Percentiles rank a stretch among this genome's conserved stretches.
Evolutionary conservation across 2,113 vertebrate genomes (phyloP).

Genomic region (Coturnix japonica): DNA sequence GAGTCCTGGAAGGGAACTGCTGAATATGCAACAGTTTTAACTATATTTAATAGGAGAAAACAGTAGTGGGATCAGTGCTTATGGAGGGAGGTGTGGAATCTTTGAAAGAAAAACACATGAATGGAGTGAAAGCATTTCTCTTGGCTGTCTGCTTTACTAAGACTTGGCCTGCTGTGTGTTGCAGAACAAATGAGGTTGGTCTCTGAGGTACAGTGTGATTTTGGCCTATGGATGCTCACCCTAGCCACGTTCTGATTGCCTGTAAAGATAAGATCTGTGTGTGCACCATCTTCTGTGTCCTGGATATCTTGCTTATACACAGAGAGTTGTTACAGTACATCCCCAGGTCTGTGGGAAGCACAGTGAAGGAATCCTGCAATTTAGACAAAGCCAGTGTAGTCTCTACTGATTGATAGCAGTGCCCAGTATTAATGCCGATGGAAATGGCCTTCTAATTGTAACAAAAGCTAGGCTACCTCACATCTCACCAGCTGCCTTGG

Average conservation of each 20-base stretch:
- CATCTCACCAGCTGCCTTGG: fast-evolving
- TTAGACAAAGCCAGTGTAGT: neutral
- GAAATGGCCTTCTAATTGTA: neutral
- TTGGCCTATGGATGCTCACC: neutral
- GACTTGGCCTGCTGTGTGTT: neutral
- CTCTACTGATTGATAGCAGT: neutral
- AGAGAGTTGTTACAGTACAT: neutral
- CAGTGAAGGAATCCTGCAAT: neutral
- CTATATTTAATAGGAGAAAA: neutral
- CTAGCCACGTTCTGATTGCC: neutral
- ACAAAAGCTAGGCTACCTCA: neutral
- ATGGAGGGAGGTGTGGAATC: neutral
- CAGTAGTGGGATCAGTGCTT: neutral
- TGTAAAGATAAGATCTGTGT: fast-evolving
- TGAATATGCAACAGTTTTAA: neutral
- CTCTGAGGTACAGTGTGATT: neutral
- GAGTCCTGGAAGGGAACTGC: neutral
- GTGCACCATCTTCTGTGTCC: neutral
- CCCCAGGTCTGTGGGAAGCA: neutral
- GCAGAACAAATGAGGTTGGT: neutral
- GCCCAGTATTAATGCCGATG: neutral
- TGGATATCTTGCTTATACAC: fast-evolving
- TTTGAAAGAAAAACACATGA: neutral
- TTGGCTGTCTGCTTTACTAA: neutral
- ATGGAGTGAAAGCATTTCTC: neutral